A percentile compares a stretch with the other conserved stretches of the same genome.
Conservation (phyloP, 2,113 vertebrate genomes). For the Sitta europaea region DNA sequence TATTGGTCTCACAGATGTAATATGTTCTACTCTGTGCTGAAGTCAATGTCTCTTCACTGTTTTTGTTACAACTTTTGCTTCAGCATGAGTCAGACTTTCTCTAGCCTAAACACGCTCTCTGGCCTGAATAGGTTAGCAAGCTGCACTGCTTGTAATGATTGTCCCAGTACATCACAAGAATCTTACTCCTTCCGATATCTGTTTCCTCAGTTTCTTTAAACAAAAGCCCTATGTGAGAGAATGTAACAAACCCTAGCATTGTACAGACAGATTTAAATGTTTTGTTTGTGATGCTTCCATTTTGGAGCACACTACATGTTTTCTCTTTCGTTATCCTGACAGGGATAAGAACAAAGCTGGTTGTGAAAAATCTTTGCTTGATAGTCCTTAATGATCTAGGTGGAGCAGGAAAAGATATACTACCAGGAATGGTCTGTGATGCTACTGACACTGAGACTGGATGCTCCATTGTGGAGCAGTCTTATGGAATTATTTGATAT, state of each 20-base stretch:
- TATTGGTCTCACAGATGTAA: neutral
- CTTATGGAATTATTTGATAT: neutral
- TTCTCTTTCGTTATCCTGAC: neutral
- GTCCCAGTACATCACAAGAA: neutral
- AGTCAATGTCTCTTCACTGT: neutral
- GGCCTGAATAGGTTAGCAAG: neutral
- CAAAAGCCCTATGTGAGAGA: neutral
- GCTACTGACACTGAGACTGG: neutral
- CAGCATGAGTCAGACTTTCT: neutral
- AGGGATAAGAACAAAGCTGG: neutral
- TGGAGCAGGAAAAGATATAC: neutral
- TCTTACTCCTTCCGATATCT: neutral
- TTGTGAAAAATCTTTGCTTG: neutral
- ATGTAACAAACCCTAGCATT: neutral
- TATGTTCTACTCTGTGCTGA: rapidly evolving
- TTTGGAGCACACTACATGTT: neutral
- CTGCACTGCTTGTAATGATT: neutral
- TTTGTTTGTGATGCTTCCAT: neutral
- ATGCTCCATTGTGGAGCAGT: neutral
- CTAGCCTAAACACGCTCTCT: neutral
- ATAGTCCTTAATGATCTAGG: neutral
- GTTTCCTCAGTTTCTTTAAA: neutral
- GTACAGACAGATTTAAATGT: neutral
- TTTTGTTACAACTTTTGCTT: neutral
- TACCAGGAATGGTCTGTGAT: neutral